Evolutionary conservation across 2,797 vertebrate genomes (phyloP), one percentile per base, ranked within the genome.

Genomic region (Liparis tanakae): DNA sequence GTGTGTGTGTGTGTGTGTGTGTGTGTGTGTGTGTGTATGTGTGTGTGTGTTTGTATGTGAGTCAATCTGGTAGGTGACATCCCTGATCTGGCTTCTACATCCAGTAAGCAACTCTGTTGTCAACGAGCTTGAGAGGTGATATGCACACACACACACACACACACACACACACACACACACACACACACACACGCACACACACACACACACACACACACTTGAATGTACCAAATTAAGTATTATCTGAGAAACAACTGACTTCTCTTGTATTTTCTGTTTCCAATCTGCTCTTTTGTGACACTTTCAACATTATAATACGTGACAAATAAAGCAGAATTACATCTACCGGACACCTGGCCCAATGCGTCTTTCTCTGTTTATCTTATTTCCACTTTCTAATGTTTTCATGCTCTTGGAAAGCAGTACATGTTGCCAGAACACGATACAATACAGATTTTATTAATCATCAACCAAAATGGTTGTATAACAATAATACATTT

Each of bases 11-110:
- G 69, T 44, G 17, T 74, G 58, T 37, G 4, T 64, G 69, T 44
- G 65, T n/a, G n/a, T n/a, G n/a, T n/a, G 50, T 62, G 55, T 64
- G 69, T 44, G 17, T 74, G 58, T 37, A 5, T 64, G 69, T 44
- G 65, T n/a, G n/a, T n/a, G 50, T 62, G 55, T 64, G 69, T 44
- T n/a, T 74, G 58, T 37, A 5, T 64, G 69, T 44, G 65, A 97
- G 95, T 97, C 95, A 96, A 96, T 98, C 96, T 97, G 94, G 80
- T 87, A 93, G 86, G 94, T 98, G 97, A 97, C 97, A 98, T 92
- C 92, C 94, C 94, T 95, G 95, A 97, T 99, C 96, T 96, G 82
- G 83, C 91, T 95, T 89, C 89, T 90, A 0, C 81, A 90, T 95
- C 94, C 95, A 94, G 95, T 98, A 97, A 98, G 94, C 80, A 96